Evolutionary conservation across 2,113 vertebrate genomes (phyloP).

Genomic region (Nycticorax nycticorax): DNA sequence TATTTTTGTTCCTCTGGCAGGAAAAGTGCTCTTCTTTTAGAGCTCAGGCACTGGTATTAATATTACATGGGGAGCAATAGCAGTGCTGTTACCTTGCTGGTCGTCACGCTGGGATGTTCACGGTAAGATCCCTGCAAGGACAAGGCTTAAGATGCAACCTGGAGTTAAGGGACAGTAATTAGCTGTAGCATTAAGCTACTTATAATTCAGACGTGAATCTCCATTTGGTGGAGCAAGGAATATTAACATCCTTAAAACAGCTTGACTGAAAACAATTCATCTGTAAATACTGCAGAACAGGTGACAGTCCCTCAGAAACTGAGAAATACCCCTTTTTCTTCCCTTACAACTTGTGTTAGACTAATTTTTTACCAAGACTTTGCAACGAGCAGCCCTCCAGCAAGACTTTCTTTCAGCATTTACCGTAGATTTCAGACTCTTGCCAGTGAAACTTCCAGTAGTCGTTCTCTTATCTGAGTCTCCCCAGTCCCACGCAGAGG

Average conservation of each 20-base stretch:
- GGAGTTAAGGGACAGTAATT: neutral
- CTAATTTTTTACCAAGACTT: neutral
- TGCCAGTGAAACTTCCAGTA: neutral
- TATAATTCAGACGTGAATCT: neutral
- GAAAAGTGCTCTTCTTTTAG: neutral
- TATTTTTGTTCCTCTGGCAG: neutral
- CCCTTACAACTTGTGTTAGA: neutral
- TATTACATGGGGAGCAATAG: neutral
- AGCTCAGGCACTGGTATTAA: neutral
- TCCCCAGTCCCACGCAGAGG: fast-evolving
- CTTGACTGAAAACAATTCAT: neutral
- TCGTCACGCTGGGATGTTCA: neutral
- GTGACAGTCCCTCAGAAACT: neutral
- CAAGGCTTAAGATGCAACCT: neutral
- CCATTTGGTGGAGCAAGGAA: neutral
- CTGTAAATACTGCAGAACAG: neutral
- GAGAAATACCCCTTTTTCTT: neutral
- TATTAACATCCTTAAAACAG: neutral
- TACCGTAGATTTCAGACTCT: neutral
- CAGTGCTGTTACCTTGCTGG: neutral
- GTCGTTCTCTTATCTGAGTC: neutral
- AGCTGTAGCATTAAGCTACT: neutral
- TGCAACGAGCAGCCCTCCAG: neutral
- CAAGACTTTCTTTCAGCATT: neutral
- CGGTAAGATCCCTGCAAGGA: neutral